phyloP scores from a whole-genome alignment of 2,888 invertebrate species.

The Caenorhabditis doughertyi region DNA sequence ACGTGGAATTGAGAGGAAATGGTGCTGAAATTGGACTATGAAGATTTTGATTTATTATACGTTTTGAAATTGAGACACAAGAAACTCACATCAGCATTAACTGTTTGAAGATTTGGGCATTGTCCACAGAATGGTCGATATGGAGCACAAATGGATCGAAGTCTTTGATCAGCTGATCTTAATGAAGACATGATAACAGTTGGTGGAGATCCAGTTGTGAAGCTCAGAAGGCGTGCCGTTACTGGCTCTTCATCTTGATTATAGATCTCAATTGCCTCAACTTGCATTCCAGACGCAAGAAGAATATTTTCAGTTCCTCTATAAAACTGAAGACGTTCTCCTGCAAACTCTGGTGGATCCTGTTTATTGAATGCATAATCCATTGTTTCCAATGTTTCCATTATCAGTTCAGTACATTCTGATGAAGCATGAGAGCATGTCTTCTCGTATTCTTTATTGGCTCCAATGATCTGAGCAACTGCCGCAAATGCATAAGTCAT shows the following conservation, averaged over 20 bases:
- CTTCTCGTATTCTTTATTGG: slow-evolving; percentile 69
- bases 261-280: slow-evolving; percentile 71
- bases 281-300: slow-evolving; percentile 74
- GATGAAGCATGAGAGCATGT: slow-evolving; percentile 72
- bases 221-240: slow-evolving; percentile 61
- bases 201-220: slow-evolving; percentile 70
- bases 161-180: slow-evolving; percentile 65
- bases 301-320: slow-evolving; percentile 63
- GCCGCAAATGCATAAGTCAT: slow-evolving; percentile 80
- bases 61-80: too few species aligned
- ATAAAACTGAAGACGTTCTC: slow-evolving; percentile 69
- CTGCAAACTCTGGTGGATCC: slow-evolving; percentile 74
- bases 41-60: too few species aligned
- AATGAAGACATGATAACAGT: slow-evolving; percentile 67
- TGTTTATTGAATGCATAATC: slow-evolving; percentile 74
- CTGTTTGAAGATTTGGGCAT: slow-evolving; percentile 73
- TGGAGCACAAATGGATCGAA: slow-evolving; percentile 78
- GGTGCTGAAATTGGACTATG: slow-evolving; percentile 68
- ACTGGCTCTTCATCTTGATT: slow-evolving; percentile 60
- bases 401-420: slow-evolving; percentile 74
- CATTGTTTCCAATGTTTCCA: slow-evolving; percentile 68
- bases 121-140: slow-evolving; percentile 80
- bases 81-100: slow-evolving; percentile 71
- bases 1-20: slow-evolving; percentile 79
- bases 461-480: slow-evolving; percentile 75